These are phyloP conservation scores for Chelonia mydas DNA, from an alignment of 2,797 vertebrate genomes.

Conservation along the genomic window DNA sequence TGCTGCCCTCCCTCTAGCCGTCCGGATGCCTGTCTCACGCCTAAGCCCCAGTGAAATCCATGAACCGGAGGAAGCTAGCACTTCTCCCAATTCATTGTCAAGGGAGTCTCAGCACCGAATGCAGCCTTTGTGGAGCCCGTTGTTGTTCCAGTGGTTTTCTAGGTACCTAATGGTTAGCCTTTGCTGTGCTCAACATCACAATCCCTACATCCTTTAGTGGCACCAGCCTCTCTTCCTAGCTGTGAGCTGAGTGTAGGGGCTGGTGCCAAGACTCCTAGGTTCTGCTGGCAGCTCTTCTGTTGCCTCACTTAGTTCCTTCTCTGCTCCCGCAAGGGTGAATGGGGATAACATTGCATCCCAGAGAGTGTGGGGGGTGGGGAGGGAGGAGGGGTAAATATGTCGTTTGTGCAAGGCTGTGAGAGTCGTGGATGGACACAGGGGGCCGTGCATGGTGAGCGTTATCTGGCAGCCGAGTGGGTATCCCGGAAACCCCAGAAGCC, in stretches of 20 bases:
- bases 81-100: not conserved
- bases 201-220: too few relatives aligned
- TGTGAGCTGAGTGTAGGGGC: rapidly evolving
- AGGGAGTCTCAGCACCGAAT: not conserved
- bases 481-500: not conserved
- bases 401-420: not conserved
- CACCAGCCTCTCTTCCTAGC: not conserved
- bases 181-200: too few relatives aligned
- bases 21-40: not conserved
- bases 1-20: not conserved
- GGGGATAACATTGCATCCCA: not conserved
- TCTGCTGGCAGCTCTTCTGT: not conserved
- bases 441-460: not conserved
- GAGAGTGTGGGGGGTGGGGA: too few relatives aligned
- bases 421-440: rapidly evolving
- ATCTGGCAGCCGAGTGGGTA: not conserved
- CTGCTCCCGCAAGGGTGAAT: not conserved
- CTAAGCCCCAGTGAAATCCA: not conserved
- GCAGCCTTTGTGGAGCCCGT: not conserved
- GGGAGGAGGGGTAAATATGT: too few relatives aligned
- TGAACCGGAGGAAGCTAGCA: not conserved
- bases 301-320: not conserved
- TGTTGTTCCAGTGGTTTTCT: not conserved
- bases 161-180: too few relatives aligned
- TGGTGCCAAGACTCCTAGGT: rapidly evolving